A percentile compares a stretch with the other conserved stretches of the same genome.
Conservation (phyloP, 2,797 vertebrate genomes). For the Macrochelys suwanniensis region DNA sequence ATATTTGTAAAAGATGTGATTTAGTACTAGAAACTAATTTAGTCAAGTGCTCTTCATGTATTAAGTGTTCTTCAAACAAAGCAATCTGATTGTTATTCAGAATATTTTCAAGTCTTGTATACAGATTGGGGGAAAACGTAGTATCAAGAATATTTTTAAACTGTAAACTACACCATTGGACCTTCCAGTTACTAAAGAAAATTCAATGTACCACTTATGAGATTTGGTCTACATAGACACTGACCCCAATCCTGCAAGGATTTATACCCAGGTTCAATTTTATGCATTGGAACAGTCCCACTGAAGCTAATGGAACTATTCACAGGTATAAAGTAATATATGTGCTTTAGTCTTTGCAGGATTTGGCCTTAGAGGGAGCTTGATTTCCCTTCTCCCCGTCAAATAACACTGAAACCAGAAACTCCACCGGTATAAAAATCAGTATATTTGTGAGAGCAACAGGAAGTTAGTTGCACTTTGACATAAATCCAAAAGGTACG, state of each 20-base stretch:
- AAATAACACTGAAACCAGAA: not conserved
- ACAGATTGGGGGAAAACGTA: not conserved
- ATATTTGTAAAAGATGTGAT: not conserved
- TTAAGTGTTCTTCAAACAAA: not conserved
- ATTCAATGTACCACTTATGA: not conserved
- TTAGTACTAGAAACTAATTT: not conserved
- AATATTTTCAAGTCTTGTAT: not conserved
- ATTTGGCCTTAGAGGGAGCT: not conserved
- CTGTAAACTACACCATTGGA: not conserved
- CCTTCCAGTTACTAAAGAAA: not conserved
- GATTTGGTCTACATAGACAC: rapidly evolving
- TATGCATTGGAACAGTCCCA: not conserved
- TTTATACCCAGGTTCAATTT: not conserved
- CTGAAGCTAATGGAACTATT: not conserved
- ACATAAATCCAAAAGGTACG: not conserved
- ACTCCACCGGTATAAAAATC: not conserved
- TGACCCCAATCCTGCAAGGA: not conserved
- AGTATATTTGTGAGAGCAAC: constrained; percentile 7
- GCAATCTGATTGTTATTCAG: not conserved
- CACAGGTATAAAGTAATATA: not conserved
- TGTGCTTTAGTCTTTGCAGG: not conserved
- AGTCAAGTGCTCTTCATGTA: not conserved
- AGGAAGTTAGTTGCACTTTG: constrained; percentile 27
- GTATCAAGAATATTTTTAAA: not conserved
- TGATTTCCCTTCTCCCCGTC: not conserved